These are phyloP conservation scores for Tetanocera ferruginea DNA, from an alignment of 2,888 invertebrate genomes.

Conservation along the genomic window DNA sequence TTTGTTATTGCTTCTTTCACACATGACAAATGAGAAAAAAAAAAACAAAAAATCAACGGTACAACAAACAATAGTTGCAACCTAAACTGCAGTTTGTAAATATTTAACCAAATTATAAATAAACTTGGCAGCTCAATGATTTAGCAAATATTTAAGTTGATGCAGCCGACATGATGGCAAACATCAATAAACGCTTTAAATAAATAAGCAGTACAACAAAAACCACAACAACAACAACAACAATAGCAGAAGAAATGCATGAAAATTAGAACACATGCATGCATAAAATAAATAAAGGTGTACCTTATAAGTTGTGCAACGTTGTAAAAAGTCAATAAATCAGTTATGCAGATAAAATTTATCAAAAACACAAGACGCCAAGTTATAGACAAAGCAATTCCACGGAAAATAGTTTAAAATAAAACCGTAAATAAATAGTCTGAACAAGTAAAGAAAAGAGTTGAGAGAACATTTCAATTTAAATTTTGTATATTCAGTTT, in stretches of 20 bases:
- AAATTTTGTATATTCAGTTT: too few species aligned
- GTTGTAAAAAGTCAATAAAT: too few species aligned
- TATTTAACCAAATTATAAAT: slow-evolving; percentile 7
- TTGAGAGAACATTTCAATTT: too few species aligned
- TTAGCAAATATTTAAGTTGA: slow-evolving; percentile 10
- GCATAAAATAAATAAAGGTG: background rate
- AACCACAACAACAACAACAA: background rate
- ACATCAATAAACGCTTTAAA: slow-evolving; percentile 7
- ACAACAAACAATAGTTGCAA: background rate
- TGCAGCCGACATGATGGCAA: background rate
- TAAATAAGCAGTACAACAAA: background rate
- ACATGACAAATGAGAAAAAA: background rate
- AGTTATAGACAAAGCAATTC: too few species aligned
- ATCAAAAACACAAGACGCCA: too few species aligned
- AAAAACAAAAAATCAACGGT: background rate
- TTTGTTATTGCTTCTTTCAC: too few species aligned
- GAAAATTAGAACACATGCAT: background rate
- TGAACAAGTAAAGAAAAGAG: too few species aligned
- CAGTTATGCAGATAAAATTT: too few species aligned
- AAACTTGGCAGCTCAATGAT: background rate
- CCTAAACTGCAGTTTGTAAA: slow-evolving; percentile 13
- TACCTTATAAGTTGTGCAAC: background rate
- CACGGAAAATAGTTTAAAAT: too few species aligned
- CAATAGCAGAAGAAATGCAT: background rate
- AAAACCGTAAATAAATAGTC: too few species aligned